These are phyloP conservation scores for Kryphioiulus occultus DNA, from an alignment of 2,888 invertebrate species.

Conservation along the genomic window DNA sequence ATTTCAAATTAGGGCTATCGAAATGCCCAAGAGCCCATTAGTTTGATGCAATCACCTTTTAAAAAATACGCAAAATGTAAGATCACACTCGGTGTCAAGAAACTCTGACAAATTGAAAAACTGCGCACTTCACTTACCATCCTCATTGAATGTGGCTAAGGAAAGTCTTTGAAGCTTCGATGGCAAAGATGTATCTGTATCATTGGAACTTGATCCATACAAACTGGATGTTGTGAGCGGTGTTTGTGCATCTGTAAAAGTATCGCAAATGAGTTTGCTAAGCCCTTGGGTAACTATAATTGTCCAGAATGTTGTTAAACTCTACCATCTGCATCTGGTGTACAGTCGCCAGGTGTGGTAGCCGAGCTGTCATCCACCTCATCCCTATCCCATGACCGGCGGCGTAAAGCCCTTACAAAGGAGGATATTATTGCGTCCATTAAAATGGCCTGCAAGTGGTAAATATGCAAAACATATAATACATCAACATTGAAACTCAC, in stretches of 20 bases:
- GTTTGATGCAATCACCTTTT: conserved; percentile 78
- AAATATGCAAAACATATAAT: neutral
- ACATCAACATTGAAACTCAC: neutral
- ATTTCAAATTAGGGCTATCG: neutral
- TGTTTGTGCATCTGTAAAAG: conserved; percentile 56
- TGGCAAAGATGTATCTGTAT: conserved; percentile 72
- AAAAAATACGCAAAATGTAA: conserved; percentile 35
- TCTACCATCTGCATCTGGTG: conserved; percentile 64
- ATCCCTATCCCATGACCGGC: conserved; percentile 63
- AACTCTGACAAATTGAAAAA: neutral
- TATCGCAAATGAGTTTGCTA: neutral
- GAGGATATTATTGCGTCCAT: conserved; percentile 86
- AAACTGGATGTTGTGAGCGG: conserved; percentile 56
- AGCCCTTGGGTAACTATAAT: neutral
- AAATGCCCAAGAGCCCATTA: conserved; percentile 84
- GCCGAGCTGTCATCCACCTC: conserved; percentile 65
- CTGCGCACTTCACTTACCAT: conserved; percentile 66
- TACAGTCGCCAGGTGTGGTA: conserved; percentile 53
- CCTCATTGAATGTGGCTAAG: conserved; percentile 87
- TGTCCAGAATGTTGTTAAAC: neutral
- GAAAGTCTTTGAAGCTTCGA: conserved; percentile 87
- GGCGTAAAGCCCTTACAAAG: conserved; percentile 72
- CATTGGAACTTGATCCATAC: conserved; percentile 52
- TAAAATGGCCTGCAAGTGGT: conserved; percentile 71
- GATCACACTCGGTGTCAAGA: neutral